Base-by-base conservation (phyloP, 2,113 vertebrate genomes). In the Heliornis fulica region DNA sequence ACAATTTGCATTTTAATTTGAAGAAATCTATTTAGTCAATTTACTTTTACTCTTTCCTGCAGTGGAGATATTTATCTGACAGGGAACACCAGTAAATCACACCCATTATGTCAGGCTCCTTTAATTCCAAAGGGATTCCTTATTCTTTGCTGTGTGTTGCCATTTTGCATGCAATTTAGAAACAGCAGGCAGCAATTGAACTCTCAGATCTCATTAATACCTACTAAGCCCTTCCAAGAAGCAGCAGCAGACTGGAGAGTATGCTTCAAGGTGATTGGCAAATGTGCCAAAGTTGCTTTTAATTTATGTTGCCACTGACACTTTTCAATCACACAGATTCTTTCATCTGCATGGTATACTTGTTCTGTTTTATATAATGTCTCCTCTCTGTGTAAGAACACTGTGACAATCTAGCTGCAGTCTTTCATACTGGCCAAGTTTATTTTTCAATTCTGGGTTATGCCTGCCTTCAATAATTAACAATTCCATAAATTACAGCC, bases 201-300 rank as follows among this genome's bases (percentile, higher is more conserved):
- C 63, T 90, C 87, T 66, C 54, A 90, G 87, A 93, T 93, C 93
- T 96, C 92, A 93, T 93, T 96, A 96, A 86, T 79, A 87, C 15
- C 1, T 63, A 59, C 46, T 53, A 80, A 83, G 79, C 45, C 72
- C 41, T 96, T 95, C 91, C 94, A 96, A 90, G 32, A 93, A 74
- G 74, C 20, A 66, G 53, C 34, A 70, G 59, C 46, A 83, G 31
- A 78, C 34, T 66, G 48, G 38, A 86, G 38, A 88, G 54, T 76
- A 21, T 93, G 77, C 68, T 95, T 96, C 94, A 96, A 96, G 87
- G 87, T 94, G 93, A 96, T 53, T 26, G 85, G 63, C 41, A 88
- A 90, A 94, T 0, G 11, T 91, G 87, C 46, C 79, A 56, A 92
- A 83, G 66, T 46, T 83, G 51, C 21, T 53, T 92, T 76, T 75